Conservation (phyloP, 2,113 vertebrate genomes). For the Saguinus imperator region DNA sequence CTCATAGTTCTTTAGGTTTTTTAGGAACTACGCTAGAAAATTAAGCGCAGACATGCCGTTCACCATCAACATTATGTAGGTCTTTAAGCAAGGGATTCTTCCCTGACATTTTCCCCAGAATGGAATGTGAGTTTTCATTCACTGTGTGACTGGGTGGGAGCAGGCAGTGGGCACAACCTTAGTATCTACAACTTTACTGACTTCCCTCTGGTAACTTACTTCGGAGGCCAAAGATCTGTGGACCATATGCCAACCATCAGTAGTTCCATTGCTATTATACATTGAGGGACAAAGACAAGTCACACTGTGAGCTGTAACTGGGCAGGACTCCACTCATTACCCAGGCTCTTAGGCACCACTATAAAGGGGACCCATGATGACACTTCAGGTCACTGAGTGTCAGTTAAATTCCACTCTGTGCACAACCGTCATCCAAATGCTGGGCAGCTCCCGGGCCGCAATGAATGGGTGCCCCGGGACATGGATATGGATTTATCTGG, state of each 20-base stretch:
- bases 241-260: neutral
- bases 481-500: neutral
- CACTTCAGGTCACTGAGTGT: neutral
- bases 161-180: neutral
- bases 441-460: fast-evolving
- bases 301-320: neutral
- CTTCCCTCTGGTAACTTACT: neutral
- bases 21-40: neutral
- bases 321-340: neutral
- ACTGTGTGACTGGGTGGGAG: neutral
- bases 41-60: neutral
- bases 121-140: neutral
- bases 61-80: neutral
- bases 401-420: neutral
- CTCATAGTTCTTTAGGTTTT: too few species aligned
- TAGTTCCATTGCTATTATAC: neutral
- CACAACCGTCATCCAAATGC: neutral
- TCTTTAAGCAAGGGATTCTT: neutral
- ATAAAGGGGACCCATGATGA: neutral
- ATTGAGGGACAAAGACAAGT: neutral
- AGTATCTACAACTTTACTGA: too few species aligned
- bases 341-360: too few species aligned
- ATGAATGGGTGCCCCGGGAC: too few species aligned
- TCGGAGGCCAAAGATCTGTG: neutral
- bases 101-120: neutral